Evolutionary conservation across 2,888 invertebrate genomes (phyloP), one percentile per base, ranked within the genome.

Genomic region (Thysanoteuthis rhombus): DNA sequence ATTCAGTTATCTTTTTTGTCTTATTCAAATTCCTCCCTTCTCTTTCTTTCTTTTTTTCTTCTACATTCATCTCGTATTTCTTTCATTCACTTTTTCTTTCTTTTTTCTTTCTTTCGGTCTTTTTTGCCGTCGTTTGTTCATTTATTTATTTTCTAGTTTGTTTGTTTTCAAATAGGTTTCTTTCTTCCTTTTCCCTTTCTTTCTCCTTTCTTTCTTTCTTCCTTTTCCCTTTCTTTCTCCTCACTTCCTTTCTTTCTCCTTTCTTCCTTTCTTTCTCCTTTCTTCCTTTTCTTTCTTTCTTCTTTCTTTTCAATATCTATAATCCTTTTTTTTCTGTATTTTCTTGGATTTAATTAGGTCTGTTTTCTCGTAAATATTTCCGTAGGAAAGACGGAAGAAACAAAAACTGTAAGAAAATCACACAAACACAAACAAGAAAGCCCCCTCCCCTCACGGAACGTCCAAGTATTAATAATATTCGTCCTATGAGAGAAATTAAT

Each of bases 21-120:
- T 58, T 32, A 28, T 1, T 4, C 12, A 32, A 32, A 32, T 32
- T 58, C 32, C 3, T 58, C 32, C 12, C 28, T 32, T 58, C 32
- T 52, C 12, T 32, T 32, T 58, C 22, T 22, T 58, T 58, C 58
- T 32, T 58, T 28, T 1, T 58, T 58, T 58, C 32, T 32, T 58
- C 5, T 1, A 32, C 3, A 6, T 19, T 5, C 1, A 6, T 58
- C 6, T 3, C 0, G 5, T 10, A 0, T 58, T 32, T 1, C 12
- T 58, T 58, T 1, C 22, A 3, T 47, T 19, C 19, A 5, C 32
- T 32, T 6, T 8, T 32, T 32, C 6, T 3, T 58, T 32, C 12
- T 5, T 32, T 58, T 1, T 32, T 28, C 32, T 0, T 32, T 32
- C 32, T 28, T 58, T 32, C 0, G 3, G 2, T 58, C 0, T 32